phyloP scores from a whole-genome alignment of 2,888 invertebrate species.

The Diarsia dahlii region DNA sequence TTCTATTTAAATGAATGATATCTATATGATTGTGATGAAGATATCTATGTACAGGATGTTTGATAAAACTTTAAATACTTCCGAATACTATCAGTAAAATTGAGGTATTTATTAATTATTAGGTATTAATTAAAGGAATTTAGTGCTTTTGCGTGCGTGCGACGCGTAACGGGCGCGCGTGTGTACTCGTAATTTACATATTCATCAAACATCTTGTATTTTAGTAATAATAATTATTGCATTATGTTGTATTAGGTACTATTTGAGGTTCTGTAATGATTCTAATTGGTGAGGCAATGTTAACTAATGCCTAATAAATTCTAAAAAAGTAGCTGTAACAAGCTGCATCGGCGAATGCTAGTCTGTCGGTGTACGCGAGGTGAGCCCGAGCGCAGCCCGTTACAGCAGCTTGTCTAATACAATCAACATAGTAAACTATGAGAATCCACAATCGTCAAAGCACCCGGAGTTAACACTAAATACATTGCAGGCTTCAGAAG shows the following conservation, averaged over 20 bases:
- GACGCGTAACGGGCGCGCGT: slow-evolving; percentile 62
- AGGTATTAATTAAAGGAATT: slow-evolving; percentile 70
- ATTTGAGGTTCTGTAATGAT: slow-evolving; percentile 77
- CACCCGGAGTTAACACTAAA: slow-evolving; percentile 90
- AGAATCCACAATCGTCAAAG: slow-evolving; percentile 90
- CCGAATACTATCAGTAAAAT: slow-evolving; percentile 76
- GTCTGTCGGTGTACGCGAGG: slow-evolving; percentile 31
- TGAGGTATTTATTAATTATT: slow-evolving; percentile 77
- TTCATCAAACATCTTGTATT: slow-evolving; percentile 87
- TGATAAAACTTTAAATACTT: slow-evolving; percentile 80
- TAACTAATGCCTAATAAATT: slow-evolving; percentile 87
- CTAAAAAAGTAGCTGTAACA: slow-evolving; percentile 83
- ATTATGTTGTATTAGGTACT: slow-evolving; percentile 70
- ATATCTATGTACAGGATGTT: slow-evolving; percentile 86
- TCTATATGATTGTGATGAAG: slow-evolving; percentile 75
- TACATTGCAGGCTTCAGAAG: slow-evolving; percentile 89
- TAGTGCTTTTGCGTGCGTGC: slow-evolving; percentile 73
- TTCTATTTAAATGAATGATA: slow-evolving; percentile 84
- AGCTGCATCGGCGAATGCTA: slow-evolving; percentile 73
- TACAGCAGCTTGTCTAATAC: slow-evolving; percentile 84
- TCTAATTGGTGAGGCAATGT: slow-evolving; percentile 85
- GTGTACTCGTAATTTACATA: slow-evolving; percentile 49
- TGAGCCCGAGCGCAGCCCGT: slow-evolving; percentile 71
- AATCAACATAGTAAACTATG: slow-evolving; percentile 87
- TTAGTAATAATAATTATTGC: slow-evolving; percentile 77